These are phyloP conservation scores for Chroicocephalus ridibundus DNA, from an alignment of 2,113 vertebrate genomes.

Conservation along the genomic window DNA sequence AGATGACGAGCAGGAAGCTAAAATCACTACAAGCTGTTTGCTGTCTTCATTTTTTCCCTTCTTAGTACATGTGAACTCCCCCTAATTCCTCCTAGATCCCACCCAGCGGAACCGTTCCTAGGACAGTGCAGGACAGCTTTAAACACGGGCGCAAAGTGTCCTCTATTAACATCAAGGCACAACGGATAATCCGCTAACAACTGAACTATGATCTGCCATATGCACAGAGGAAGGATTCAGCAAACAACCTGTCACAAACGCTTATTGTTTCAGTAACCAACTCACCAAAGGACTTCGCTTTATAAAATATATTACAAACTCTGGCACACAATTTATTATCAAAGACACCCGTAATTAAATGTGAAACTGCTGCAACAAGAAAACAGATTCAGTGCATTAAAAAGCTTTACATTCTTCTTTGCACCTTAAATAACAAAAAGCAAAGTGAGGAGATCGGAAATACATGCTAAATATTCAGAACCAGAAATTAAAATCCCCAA, in stretches of 20 bases:
- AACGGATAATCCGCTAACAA: background rate
- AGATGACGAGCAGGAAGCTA: background rate
- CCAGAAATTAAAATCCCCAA: background rate
- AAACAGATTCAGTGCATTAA: background rate
- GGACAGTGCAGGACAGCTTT: background rate
- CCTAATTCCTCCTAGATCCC: background rate
- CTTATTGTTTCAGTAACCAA: conserved; percentile 7
- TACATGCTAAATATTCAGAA: background rate
- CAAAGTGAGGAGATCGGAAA: background rate
- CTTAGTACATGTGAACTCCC: background rate
- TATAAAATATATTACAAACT: background rate
- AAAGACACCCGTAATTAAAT: background rate
- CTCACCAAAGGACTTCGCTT: background rate
- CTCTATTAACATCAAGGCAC: background rate
- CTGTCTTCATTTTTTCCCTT: background rate
- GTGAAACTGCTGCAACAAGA: background rate
- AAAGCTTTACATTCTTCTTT: background rate
- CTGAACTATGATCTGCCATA: conserved; percentile 46
- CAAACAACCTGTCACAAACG: conserved; percentile 56
- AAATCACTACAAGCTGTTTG: background rate
- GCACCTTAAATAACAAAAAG: background rate
- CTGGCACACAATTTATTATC: background rate
- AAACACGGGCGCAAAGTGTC: background rate
- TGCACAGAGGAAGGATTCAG: conserved; percentile 46
- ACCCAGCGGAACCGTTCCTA: background rate